Evolutionary conservation across 2,797 vertebrate genomes (phyloP).

Genomic region (Rhyacichthys aspro): DNA sequence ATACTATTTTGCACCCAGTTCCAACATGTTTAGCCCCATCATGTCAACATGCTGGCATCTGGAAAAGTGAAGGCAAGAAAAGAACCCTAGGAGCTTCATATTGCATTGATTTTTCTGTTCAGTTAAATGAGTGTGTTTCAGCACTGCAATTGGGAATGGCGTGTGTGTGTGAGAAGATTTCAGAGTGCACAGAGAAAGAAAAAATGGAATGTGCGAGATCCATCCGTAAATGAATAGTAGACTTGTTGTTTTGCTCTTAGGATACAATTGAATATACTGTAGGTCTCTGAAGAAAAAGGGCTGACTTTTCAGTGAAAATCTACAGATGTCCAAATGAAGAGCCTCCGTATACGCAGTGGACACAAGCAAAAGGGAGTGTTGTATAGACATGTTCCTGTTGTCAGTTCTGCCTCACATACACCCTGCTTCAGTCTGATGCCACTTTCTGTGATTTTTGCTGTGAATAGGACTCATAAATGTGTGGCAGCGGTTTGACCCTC

Average conservation of each 20-base stretch:
- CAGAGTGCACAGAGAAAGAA: constrained; percentile 13
- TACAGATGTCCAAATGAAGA: background rate
- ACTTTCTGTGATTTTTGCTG: constrained; percentile 38
- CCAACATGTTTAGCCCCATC: constrained; percentile 45
- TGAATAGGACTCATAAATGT: constrained; percentile 44
- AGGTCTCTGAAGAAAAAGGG: constrained; percentile 36
- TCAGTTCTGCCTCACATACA: too few relatives aligned
- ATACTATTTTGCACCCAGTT: constrained; percentile 47
- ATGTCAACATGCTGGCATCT: constrained; percentile 39
- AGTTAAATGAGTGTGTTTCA: constrained; percentile 52
- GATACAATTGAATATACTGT: constrained; percentile 47
- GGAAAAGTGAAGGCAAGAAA: constrained; percentile 6
- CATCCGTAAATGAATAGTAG: constrained; percentile 55
- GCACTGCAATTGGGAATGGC: constrained; percentile 31
- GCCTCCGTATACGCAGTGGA: background rate
- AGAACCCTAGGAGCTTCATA: constrained; percentile 27
- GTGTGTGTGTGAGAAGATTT: constrained; percentile 35
- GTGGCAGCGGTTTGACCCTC: constrained; percentile 41
- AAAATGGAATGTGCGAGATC: constrained; percentile 43
- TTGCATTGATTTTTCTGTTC: constrained; percentile 43
- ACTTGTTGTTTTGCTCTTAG: constrained; percentile 61
- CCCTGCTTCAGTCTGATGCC: constrained; percentile 11
- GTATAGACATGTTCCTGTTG: background rate
- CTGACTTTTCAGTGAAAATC: background rate
- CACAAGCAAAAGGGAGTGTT: too few relatives aligned